A percentile compares a stretch with the other conserved stretches of the same genome.
These are phyloP conservation scores for Tadarida brasiliensis DNA, from an alignment of 2,797 vertebrate species.

Conservation along the genomic window DNA sequence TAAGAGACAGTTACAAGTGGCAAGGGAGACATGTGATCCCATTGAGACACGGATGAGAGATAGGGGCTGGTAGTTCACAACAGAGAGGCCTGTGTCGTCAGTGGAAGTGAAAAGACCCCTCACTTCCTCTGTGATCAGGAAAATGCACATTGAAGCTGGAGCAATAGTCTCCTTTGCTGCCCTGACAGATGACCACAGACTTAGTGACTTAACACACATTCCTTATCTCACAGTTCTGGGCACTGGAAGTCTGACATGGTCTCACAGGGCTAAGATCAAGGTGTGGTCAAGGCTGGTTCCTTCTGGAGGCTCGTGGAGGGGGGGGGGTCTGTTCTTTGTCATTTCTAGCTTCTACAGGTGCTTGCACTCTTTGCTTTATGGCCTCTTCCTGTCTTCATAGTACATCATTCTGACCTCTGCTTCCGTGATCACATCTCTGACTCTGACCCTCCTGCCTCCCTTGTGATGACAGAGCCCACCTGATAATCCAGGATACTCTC, in stretches of 20 bases:
- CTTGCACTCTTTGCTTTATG: rapidly evolving
- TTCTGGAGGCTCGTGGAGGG: not conserved
- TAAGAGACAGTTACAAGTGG: not conserved
- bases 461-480: not conserved
- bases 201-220: not conserved
- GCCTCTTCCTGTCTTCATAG: not conserved
- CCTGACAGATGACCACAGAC: not conserved
- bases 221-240: not conserved
- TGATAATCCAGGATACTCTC: not conserved
- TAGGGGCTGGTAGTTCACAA: not conserved
- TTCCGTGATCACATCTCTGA: not conserved
- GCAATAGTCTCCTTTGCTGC: not conserved
- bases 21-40: not conserved
- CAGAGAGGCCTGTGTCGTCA: not conserved
- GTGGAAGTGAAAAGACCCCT: not conserved
- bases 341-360: rapidly evolving
- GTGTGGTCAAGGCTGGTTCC: not conserved
- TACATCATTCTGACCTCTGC: not conserved
- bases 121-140: not conserved
- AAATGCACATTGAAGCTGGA: rapidly evolving
- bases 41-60: rapidly evolving
- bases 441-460: not conserved
- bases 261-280: not conserved
- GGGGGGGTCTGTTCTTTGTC: not conserved
- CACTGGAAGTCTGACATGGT: rapidly evolving